Conservation (phyloP, 2,888 invertebrate species). For the Adineta ricciae region DNA sequence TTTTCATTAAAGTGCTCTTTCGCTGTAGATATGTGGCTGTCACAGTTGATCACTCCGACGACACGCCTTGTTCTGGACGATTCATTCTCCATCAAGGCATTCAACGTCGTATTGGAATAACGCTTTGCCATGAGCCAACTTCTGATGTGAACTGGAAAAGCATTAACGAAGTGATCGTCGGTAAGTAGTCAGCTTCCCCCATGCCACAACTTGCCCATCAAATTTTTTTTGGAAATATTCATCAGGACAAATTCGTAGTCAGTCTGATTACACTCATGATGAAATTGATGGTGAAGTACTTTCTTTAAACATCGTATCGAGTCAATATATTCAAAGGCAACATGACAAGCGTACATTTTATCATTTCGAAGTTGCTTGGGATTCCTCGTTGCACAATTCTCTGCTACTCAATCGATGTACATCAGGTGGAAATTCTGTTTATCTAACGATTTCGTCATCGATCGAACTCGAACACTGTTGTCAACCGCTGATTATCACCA, state of each 20-base stretch:
- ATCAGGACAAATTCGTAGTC: slow-evolving; percentile 28
- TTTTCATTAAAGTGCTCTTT: background rate
- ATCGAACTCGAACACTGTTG: slow-evolving; percentile 96
- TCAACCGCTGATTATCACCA: slow-evolving; percentile 90
- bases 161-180: slow-evolving; percentile 86
- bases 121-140: slow-evolving; percentile 82
- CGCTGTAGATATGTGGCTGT: slow-evolving; percentile 69
- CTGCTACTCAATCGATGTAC: slow-evolving; percentile 85
- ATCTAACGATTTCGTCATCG: slow-evolving; percentile 95
- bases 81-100: slow-evolving; percentile 96
- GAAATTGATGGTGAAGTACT: slow-evolving; percentile 61
- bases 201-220: background rate
- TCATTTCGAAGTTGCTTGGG: slow-evolving; percentile 99
- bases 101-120: slow-evolving; percentile 89
- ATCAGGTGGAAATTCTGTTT: slow-evolving; percentile 89
- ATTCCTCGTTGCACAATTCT: slow-evolving; percentile 95
- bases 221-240: background rate
- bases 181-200: slow-evolving; percentile 41
- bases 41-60: slow-evolving; percentile 83
- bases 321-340: slow-evolving; percentile 77
- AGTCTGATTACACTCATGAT: slow-evolving; percentile 54
- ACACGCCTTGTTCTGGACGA: slow-evolving; percentile 83
- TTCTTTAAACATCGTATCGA: slow-evolving; percentile 91
- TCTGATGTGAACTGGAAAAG: slow-evolving; percentile 87
- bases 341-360: slow-evolving; percentile 76